Percentiles rank a stretch among this genome's conserved stretches.
These are phyloP conservation scores for Danio kyathit DNA, from an alignment of 2,797 vertebrate genomes.

Conservation along the genomic window DNA sequence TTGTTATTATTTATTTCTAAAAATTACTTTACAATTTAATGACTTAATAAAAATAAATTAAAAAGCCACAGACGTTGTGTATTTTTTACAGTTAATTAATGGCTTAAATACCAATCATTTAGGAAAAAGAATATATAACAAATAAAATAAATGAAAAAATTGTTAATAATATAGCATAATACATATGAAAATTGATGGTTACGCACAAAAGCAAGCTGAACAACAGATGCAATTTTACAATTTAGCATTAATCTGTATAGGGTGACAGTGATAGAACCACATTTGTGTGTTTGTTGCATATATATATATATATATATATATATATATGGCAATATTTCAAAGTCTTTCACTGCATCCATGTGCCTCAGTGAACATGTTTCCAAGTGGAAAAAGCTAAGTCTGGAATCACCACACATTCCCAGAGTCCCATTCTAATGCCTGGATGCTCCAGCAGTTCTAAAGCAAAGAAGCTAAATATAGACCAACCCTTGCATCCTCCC, in stretches of 20 bases:
- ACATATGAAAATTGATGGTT: neutral
- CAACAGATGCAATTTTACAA: neutral
- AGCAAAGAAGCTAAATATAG: constrained; percentile 55
- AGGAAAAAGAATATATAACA: too few species aligned
- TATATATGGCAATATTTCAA: constrained; percentile 9
- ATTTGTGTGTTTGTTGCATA: neutral
- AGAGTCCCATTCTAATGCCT: constrained; percentile 41
- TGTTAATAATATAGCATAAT: too few species aligned
- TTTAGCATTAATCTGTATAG: neutral
- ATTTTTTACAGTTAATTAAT: too few species aligned
- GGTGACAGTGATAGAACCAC: neutral
- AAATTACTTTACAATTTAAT: too few species aligned
- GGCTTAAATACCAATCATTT: too few species aligned
- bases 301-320: too few species aligned
- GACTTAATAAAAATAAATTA: too few species aligned
- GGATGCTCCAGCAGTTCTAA: constrained; percentile 44
- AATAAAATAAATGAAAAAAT: too few species aligned
- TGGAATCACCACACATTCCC: constrained; percentile 42
- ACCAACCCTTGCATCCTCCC: constrained; percentile 34
- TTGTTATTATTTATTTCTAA: too few species aligned
- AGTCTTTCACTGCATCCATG: constrained; percentile 16
- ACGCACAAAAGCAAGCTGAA: neutral
- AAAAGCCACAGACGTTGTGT: neutral
- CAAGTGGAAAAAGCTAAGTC: constrained; percentile 42
- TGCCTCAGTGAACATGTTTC: constrained; percentile 42